phyloP scores from a whole-genome alignment of 2,113 vertebrate genomes.

The Microcebus murinus region DNA sequence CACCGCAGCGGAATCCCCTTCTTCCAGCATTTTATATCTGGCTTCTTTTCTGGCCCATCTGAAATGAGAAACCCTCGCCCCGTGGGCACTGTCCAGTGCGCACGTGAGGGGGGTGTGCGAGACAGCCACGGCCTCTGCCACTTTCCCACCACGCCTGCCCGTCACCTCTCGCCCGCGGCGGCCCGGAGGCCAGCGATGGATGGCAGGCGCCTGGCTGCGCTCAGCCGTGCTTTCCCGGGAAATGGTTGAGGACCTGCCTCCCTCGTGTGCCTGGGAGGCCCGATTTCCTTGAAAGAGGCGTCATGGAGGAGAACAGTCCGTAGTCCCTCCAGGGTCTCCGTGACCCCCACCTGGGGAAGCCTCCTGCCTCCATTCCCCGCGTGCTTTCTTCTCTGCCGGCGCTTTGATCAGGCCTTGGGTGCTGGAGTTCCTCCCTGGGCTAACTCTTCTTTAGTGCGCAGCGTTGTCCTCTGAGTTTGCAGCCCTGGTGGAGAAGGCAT shows the following conservation, averaged over 20 bases:
- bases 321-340: neutral
- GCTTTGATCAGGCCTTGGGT: neutral
- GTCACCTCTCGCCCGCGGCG: neutral
- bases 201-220: neutral
- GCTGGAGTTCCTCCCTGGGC: neutral
- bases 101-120: accelerated
- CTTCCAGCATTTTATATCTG: neutral
- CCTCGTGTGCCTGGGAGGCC: neutral
- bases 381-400: neutral
- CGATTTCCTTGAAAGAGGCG: neutral
- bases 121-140: neutral
- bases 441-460: accelerated
- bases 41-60: neutral
- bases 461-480: neutral
- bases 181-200: neutral
- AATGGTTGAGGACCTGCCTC: neutral
- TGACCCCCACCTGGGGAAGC: neutral
- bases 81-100: neutral
- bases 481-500: neutral
- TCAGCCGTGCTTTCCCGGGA: slow-evolving; percentile 69
- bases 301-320: neutral
- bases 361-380: neutral
- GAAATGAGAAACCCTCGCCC: neutral
- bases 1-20: neutral
- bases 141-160: neutral